Base-by-base conservation (phyloP, 2,888 invertebrate species). In the Hirtodrosophila duncani region DNA sequence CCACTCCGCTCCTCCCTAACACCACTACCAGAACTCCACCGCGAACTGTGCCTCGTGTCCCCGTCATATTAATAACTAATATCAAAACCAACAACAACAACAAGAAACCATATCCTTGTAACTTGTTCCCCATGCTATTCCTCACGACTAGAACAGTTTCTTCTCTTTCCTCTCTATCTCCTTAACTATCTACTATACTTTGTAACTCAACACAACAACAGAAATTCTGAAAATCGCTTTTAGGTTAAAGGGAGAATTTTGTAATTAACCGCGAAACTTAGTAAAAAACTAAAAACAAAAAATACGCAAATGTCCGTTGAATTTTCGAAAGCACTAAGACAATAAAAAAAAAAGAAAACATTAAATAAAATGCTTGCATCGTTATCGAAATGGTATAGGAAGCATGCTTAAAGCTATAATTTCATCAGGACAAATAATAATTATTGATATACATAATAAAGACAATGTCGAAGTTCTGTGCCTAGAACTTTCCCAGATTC, bases 191-290 rank as follows among this genome's bases (percentile, higher is more conserved):
- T 71, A 31, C 63, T 59, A 61, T 61, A 57, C 58, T 63, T 75
- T 59, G 62, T 70, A 67, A 70, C 53, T n/a, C 23, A 41, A 39
- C 20, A 3, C 17, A 39, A 37, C 10, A 65, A 44, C 10, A 18
- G 20, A 39, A 21, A 49, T 29, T 34, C 31, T 58, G 64, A 66
- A 61, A 70, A 78, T 69, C 68, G 82, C 85, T 84, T 84, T 82
- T 81, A 83, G 85, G 86, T 82, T 84, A 86, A 86, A 85, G 85
- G 85, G 85, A 83, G 80, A 85, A 85, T 85, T 85, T 85, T 85
- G 85, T 85, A 85, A 85, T 84, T 82, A 80, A 74, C 71, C 58
- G 74, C 59, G 75, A 56, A 24, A 43, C 51, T 56, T 26, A 58
- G 39, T 50, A 58, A 43, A 33, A 45, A 9, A 65, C 18, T 37